A percentile compares a stretch with the other conserved stretches of the same genome.
Conservation (phyloP, 2,113 vertebrate genomes). For the Fukomys damarensis region DNA sequence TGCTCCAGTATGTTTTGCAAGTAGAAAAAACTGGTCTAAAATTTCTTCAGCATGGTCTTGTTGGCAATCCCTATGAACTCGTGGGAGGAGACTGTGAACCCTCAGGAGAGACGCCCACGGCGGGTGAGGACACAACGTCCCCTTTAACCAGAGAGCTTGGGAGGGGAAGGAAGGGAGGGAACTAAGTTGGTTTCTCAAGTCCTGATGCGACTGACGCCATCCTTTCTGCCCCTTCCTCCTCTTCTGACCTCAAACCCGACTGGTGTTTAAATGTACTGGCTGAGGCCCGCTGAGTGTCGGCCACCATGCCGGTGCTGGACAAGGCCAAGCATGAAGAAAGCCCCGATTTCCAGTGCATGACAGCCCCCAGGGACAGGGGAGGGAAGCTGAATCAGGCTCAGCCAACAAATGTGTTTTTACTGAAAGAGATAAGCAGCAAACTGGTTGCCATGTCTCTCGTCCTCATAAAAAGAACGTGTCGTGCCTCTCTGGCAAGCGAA, state of each 20-base stretch:
- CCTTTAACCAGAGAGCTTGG: background rate
- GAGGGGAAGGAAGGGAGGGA: background rate
- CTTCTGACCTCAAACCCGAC: background rate
- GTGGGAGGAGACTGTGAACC: background rate
- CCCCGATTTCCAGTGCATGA: background rate
- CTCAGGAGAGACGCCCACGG: background rate
- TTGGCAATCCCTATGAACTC: too few relatives aligned
- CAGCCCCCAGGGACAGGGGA: background rate
- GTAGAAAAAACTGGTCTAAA: background rate
- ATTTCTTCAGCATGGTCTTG: background rate
- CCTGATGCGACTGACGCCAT: background rate
- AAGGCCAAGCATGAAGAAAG: accelerated
- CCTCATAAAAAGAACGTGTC: background rate
- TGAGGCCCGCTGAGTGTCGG: background rate
- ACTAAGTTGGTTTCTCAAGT: background rate
- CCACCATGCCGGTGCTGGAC: too few relatives aligned
- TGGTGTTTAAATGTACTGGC: too few relatives aligned
- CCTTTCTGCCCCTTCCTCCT: background rate
- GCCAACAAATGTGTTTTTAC: background rate
- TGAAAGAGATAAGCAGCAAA: background rate
- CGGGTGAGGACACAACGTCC: too few relatives aligned
- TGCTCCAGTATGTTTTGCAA: background rate
- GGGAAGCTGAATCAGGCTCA: background rate
- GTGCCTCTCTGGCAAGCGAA: background rate
- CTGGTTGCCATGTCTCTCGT: background rate